These are phyloP conservation scores for Coenonympha glycerion DNA, from an alignment of 2,888 invertebrate genomes.

Conservation along the genomic window DNA sequence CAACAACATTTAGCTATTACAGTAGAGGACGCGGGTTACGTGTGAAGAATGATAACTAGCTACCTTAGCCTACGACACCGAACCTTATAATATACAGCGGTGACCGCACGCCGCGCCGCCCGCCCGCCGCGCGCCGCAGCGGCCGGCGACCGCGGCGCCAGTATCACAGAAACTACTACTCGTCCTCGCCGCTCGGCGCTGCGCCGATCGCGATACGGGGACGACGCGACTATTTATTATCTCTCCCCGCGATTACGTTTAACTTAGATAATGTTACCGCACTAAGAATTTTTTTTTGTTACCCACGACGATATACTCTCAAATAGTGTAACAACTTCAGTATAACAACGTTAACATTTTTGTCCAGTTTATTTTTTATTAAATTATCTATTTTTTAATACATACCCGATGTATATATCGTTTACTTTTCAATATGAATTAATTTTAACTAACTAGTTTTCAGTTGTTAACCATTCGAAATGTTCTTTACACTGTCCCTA, in stretches of 20 bases:
- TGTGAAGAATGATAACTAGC: constrained; percentile 55
- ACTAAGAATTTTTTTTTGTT: constrained; percentile 56
- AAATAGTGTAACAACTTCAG: constrained; percentile 76
- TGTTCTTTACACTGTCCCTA: constrained; percentile 35
- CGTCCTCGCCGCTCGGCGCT: neutral
- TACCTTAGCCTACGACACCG: constrained; percentile 62
- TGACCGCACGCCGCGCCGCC: constrained; percentile 24
- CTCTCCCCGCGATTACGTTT: constrained; percentile 54
- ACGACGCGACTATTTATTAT: constrained; percentile 53
- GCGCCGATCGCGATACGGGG: neutral
- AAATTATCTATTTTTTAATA: constrained; percentile 56
- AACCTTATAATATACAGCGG: constrained; percentile 50
- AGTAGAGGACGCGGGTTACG: constrained; percentile 46
- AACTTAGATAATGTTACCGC: constrained; percentile 51
- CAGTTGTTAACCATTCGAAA: constrained; percentile 41
- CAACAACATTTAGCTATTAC: constrained; percentile 75
- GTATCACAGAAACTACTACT: neutral
- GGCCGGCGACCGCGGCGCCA: neutral
- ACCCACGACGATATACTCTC: constrained; percentile 73
- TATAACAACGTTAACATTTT: constrained; percentile 76
- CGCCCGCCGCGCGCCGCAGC: neutral
- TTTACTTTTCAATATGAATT: constrained; percentile 41
- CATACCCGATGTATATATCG: constrained; percentile 54
- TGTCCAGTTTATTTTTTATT: constrained; percentile 52
- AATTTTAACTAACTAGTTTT: constrained; percentile 64